Evolutionary conservation across 1,140 invertebrate genomes (phyloP).

Genomic region (Wiebesia pumilae): DNA sequence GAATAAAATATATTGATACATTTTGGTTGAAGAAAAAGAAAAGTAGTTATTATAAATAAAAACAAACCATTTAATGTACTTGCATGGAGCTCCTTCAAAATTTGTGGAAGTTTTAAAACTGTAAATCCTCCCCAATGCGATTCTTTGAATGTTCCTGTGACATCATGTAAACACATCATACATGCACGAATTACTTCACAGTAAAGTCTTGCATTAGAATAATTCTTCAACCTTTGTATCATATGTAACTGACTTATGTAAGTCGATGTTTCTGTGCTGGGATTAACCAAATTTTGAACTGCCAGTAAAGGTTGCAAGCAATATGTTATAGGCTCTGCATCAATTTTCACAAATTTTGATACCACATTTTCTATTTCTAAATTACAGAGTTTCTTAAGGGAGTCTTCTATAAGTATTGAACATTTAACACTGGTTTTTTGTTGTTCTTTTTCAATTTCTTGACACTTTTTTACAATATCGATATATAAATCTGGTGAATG

Average conservation of each 20-base stretch:
- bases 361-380: slow-evolving; percentile 79
- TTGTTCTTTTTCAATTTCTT: slow-evolving; percentile 80
- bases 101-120: slow-evolving; percentile 91
- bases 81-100: slow-evolving; percentile 82
- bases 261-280: slow-evolving; percentile 84
- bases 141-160: slow-evolving; percentile 84
- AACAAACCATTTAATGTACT: slow-evolving; percentile 70
- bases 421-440: slow-evolving; percentile 78
- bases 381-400: slow-evolving; percentile 78
- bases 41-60: slow-evolving; percentile 26
- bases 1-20: slow-evolving; percentile 6
- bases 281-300: slow-evolving; percentile 84
- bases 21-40: slow-evolving; percentile 34
- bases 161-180: slow-evolving; percentile 90
- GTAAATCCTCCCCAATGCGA: slow-evolving; percentile 95
- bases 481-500: slow-evolving; percentile 77
- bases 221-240: slow-evolving; percentile 88
- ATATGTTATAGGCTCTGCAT: slow-evolving; percentile 82
- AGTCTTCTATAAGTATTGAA: slow-evolving; percentile 77
- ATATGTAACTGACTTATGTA: slow-evolving; percentile 88
- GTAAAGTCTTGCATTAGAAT: slow-evolving; percentile 83
- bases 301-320: slow-evolving; percentile 85
- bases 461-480: slow-evolving; percentile 83
- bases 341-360: slow-evolving; percentile 72
- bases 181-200: slow-evolving; percentile 92